Percentiles rank a stretch among this genome's conserved stretches.
Evolutionary conservation across 2,113 vertebrate species (phyloP).

Genomic region (Cyprinodon tularosa): DNA sequence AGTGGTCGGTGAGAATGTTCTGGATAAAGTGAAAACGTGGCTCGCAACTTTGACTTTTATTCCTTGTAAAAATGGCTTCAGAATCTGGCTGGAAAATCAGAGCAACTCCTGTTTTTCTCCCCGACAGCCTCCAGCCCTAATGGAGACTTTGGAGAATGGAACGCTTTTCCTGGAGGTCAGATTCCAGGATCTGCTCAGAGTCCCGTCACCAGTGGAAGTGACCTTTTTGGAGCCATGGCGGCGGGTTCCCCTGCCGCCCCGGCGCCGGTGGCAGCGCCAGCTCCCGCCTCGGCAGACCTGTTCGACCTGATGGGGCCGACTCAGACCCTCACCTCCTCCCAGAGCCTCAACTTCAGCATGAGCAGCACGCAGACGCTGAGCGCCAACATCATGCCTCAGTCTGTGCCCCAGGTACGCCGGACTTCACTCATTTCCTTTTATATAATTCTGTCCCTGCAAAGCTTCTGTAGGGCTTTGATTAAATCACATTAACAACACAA

Average conservation of each 20-base stretch:
- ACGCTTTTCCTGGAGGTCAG: constrained; percentile 89
- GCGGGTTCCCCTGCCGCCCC: constrained; percentile 63
- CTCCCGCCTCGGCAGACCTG: constrained; percentile 82
- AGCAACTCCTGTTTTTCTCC: background rate
- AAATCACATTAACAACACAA: no score
- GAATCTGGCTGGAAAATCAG: background rate
- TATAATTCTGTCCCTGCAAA: constrained; percentile 45
- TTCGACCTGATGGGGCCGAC: constrained; percentile 91
- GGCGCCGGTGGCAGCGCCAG: constrained; percentile 57
- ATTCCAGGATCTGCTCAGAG: constrained; percentile 76
- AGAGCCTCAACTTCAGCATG: constrained; percentile 94
- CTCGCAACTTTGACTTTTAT: constrained; percentile 15
- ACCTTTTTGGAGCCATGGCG: constrained; percentile 76
- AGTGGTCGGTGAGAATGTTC: constrained; percentile 52
- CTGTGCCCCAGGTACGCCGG: constrained; percentile 87
- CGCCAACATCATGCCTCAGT: constrained; percentile 81
- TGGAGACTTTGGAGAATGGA: constrained; percentile 96
- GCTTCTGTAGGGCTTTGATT: background rate
- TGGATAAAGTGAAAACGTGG: constrained; percentile 18
- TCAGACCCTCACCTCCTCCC: constrained; percentile 87
- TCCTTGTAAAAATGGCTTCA: constrained; percentile 12
- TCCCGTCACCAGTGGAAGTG: constrained; percentile 69
- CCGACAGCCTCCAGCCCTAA: constrained; percentile 81
- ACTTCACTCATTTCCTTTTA: constrained; percentile 33
- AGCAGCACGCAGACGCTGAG: constrained; percentile 83